Evolutionary conservation across 2,113 vertebrate genomes (phyloP), one percentile per base, ranked within the genome.

Genomic region (Gila orcuttii): DNA sequence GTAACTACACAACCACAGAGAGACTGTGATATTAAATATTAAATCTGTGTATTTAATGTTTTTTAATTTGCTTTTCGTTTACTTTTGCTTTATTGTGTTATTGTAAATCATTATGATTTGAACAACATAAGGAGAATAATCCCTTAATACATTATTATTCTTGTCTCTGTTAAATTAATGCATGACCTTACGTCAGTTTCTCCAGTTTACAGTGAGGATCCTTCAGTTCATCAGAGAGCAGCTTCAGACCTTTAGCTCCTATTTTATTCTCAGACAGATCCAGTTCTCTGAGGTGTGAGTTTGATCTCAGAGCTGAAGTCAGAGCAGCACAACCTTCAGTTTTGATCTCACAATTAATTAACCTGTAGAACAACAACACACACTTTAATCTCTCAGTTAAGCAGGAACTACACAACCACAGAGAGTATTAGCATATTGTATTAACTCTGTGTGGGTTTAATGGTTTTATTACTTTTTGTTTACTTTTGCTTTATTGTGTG

Each of bases 311-410:
- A 64, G 62, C 25, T 64, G 62, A 64, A 64, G 12, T 0, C 25
- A 64, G 12, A 66, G 64, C 64, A 33, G 28, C 28, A 66, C 28
- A 66, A 66, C 64, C 28, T 33, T 66, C 28, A 66, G 1, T 13
- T 66, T 13, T 3, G 28, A 66, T 7, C 5, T 17, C 0, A 33
- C 64, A 68, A 3, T 3, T 0, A 3, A 0, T 9, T 1, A 68
- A 33, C 31, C 64, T 68, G 31, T 15, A 68, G 64, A 68, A 66
- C 28, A 66, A 33, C 1, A 1, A 33, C 6, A 68, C 64, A 19
- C 6, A 31, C 25, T 28, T 62, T 11, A 62, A n/a, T 64, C 62
- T 64, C n/a, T 25, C 11, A 64, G 25, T 31, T 31, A 12, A 31
- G 25, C 12, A 64, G 62, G 25, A 64, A 64, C n/a, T 28, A 64